Evolutionary conservation across 2,888 invertebrate genomes (phyloP), one percentile per base, ranked within the genome.

Genomic region (Ethmia dodecea): DNA sequence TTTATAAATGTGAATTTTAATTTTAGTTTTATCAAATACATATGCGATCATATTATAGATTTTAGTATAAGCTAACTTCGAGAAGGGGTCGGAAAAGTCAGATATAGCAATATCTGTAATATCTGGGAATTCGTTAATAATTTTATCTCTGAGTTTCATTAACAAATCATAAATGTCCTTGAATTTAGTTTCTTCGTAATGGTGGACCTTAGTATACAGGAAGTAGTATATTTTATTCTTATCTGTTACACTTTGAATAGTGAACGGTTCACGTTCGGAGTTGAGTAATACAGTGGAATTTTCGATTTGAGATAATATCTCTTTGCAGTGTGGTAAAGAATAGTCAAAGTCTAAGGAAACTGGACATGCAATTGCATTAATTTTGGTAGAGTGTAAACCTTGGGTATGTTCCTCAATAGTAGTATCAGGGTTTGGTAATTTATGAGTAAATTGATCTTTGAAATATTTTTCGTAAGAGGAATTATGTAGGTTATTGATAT

Each of bases 1-100:
- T 28, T 26, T 32, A 11, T 32, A 32, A n/a, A 26, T 32, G 12
- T 32, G 12, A 11, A 32, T 13, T 25, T 32, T 32, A 11, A 32
- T 32, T 11, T 14, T 14, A 12, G 32, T 32, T 4, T 15, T 12
- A 32, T 32, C 8, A 10, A 32, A 32, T 5, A 32, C 3, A 14
- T 15, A 26, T 1, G 26, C 14, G 9, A 32, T n/a, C 25, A 32
- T 32, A 15, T 32, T 32, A 15, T 26, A 32, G 14, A 32, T 32
- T 15, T 15, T 25, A 15, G 16, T 26, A 33, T 20, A 33, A 13
- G 13, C 10, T 2, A 24, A n/a, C 10, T 28, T 35, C 13, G n/a
- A 13, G 20, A 28, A 33, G 5, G 20, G 28, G 9, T 27, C 28
- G 13, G 3, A 13, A 8, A 28, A 33, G 10, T 33, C 22, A 4